phyloP scores from a whole-genome alignment of 2,888 invertebrate species.

The Acanthosepion lycidas region DNA sequence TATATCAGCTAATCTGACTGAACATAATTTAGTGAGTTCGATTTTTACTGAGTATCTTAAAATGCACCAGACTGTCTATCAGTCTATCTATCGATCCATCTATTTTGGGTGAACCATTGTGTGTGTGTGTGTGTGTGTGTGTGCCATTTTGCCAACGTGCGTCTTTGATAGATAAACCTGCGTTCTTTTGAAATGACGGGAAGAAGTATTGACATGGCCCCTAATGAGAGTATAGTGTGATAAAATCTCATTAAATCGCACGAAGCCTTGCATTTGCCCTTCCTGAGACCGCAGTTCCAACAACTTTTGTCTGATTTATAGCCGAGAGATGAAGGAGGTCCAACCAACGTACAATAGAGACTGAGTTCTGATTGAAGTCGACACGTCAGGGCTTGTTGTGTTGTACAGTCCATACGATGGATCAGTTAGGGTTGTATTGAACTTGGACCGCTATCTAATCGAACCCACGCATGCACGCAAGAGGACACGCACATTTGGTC shows the following conservation, averaged over 20 bases:
- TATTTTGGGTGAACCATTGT: no score
- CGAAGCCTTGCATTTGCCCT: not conserved
- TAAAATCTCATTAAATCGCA: not conserved
- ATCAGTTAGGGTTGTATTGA: not conserved
- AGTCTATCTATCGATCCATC: no score
- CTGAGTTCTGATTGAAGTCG: not conserved
- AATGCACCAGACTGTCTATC: no score
- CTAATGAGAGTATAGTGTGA: not conserved
- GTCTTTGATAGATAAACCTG: not conserved
- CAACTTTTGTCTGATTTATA: not conserved
- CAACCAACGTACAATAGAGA: not conserved
- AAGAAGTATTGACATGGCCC: not conserved
- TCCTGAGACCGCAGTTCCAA: not conserved
- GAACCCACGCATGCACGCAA: not conserved
- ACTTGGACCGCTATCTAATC: not conserved
- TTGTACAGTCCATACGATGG: not conserved
- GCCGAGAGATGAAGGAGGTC: not conserved
- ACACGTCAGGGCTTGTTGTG: conserved; percentile 8
- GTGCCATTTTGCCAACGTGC: not conserved
- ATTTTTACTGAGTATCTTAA: no score
- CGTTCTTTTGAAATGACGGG: not conserved
- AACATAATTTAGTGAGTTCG: no score
- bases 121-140: not conserved
- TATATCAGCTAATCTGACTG: no score
- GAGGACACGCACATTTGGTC: not conserved